Conservation (phyloP, 1,140 invertebrate genomes). For the Myzus persicae region DNA sequence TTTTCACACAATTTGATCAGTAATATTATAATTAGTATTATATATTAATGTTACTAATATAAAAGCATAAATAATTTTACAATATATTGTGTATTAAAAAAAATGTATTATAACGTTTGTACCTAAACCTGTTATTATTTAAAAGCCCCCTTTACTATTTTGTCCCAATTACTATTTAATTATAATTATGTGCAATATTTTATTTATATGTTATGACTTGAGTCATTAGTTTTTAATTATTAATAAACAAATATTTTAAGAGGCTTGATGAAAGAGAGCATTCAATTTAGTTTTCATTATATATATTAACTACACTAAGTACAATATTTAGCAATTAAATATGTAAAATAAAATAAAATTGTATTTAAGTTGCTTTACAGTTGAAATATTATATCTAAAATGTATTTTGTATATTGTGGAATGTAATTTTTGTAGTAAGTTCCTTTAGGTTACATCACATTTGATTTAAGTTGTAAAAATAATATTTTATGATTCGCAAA, state of each 20-base stretch:
- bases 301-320: background rate
- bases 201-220: slow-evolving; percentile 45
- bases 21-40: slow-evolving; percentile 42
- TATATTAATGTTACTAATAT: slow-evolving; percentile 22
- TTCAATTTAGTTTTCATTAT: slow-evolving; percentile 19
- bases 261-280: background rate
- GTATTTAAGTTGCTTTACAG: slow-evolving; percentile 23
- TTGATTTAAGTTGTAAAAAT: slow-evolving; percentile 26
- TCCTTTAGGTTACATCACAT: slow-evolving; percentile 13
- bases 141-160: background rate
- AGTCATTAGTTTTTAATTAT: slow-evolving; percentile 48
- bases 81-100: background rate
- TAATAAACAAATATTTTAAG: slow-evolving; percentile 41
- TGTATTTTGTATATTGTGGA: slow-evolving; percentile 40
- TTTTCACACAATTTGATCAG: background rate
- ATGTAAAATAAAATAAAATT: background rate
- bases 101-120: slow-evolving; percentile 44
- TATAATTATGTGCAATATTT: slow-evolving; percentile 49
- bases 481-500: background rate
- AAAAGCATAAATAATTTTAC: background rate
- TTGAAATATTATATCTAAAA: background rate
- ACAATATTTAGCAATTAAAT: slow-evolving; percentile 6
- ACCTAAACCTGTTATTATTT: slow-evolving; percentile 39
- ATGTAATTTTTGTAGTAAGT: slow-evolving; percentile 43
- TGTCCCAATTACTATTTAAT: slow-evolving; percentile 24